Evolutionary conservation across 2,888 invertebrate genomes (phyloP).

Genomic region (Tenthredo scrophulariae): DNA sequence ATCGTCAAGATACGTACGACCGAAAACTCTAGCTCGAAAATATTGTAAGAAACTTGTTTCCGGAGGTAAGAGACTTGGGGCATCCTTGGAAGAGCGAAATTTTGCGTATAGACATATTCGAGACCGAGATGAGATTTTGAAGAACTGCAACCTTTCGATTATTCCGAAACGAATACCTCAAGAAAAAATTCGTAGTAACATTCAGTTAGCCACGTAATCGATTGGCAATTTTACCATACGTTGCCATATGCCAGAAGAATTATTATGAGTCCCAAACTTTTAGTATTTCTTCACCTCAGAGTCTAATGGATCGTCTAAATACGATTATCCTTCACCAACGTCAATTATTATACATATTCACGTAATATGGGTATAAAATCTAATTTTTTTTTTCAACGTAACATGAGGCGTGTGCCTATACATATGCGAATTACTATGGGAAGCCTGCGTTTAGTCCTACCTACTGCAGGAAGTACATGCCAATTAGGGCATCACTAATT

Average conservation of each 20-base stretch:
- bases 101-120: background rate
- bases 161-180: background rate
- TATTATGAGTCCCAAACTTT: background rate
- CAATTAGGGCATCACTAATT: constrained; percentile 40
- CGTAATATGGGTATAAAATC: background rate
- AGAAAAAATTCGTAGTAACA: too few relatives aligned
- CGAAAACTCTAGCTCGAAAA: background rate
- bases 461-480: background rate
- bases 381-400: background rate
- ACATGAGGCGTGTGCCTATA: background rate
- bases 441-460: background rate
- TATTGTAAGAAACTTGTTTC: background rate
- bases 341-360: background rate
- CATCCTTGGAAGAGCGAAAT: background rate
- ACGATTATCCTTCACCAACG: background rate
- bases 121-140: background rate
- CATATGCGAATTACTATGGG: background rate
- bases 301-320: background rate
- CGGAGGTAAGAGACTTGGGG: background rate
- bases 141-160: background rate
- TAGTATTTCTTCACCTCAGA: background rate
- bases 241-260: too few relatives aligned
- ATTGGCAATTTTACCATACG: too few relatives aligned
- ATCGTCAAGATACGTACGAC: background rate
- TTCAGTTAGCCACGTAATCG: too few relatives aligned